Percentiles rank a stretch among this genome's conserved stretches.
phyloP scores from a whole-genome alignment of 2,113 vertebrate species.

The Barbus barbus region DNA sequence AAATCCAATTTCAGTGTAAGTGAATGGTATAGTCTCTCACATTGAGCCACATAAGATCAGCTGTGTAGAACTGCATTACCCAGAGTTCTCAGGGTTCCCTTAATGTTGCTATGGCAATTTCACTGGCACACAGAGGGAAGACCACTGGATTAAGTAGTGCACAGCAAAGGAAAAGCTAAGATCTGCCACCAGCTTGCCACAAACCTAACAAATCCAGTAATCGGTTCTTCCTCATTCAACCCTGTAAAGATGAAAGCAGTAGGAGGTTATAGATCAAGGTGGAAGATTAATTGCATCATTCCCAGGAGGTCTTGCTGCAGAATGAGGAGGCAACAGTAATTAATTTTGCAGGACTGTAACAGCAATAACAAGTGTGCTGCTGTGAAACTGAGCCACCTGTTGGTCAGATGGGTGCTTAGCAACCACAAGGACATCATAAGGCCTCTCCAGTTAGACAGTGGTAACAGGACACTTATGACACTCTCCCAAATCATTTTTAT shows the following conservation, averaged over 20 bases:
- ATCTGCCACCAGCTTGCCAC: not conserved
- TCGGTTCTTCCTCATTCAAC: not conserved
- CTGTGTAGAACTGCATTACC: conserved; percentile 16
- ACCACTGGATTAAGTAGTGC: not conserved
- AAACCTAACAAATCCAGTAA: not conserved
- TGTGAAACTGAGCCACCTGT: conserved; percentile 55
- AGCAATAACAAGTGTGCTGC: conserved; percentile 18
- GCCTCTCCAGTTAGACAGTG: conserved; percentile 25
- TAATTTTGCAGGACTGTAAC: conserved; percentile 28
- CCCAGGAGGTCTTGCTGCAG: not conserved
- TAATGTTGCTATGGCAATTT: conserved; percentile 23
- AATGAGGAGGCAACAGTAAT: conserved; percentile 28
- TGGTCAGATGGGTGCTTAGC: conserved; percentile 46
- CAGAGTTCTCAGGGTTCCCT: not conserved
- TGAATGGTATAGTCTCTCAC: not conserved
- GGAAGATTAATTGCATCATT: not conserved
- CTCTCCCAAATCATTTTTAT: not conserved
- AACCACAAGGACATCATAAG: conserved; percentile 44
- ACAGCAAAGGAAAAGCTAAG: not conserved
- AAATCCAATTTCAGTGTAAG: not conserved
- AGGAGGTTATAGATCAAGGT: not conserved
- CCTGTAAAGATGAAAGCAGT: not conserved
- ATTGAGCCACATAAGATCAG: not conserved
- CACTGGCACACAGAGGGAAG: not conserved
- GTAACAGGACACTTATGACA: not conserved